Conservation (phyloP, 1,140 invertebrate species). For the Ceratoteleas bidentatus region DNA sequence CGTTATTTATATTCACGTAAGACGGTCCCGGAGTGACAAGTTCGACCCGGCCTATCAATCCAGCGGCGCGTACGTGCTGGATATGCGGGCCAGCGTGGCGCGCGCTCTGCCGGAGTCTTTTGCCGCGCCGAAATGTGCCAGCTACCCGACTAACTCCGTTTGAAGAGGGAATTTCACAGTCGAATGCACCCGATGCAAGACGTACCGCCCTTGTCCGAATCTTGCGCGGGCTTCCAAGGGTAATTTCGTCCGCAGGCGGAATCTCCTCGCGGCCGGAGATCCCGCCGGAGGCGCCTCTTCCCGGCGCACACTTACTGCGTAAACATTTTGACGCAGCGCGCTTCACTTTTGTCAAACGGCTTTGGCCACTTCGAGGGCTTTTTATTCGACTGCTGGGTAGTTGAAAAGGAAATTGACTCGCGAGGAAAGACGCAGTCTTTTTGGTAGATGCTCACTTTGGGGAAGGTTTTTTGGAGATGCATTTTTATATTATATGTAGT, state of each 20-base stretch:
- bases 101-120: constrained; percentile 65
- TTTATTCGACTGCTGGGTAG: too few relatives aligned
- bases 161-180: constrained; percentile 81
- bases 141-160: constrained; percentile 75
- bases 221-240: constrained; percentile 59
- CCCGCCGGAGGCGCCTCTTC: too few relatives aligned
- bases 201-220: constrained; percentile 69
- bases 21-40: constrained; percentile 53
- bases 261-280: constrained; percentile 46
- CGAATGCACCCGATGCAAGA: constrained; percentile 78
- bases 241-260: constrained; percentile 62
- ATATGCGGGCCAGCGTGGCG: constrained; percentile 66
- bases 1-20: constrained; percentile 67
- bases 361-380: constrained; percentile 17
- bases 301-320: constrained; percentile 35
- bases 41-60: constrained; percentile 68
- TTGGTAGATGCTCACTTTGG: too few relatives aligned
- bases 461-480: too few relatives aligned
- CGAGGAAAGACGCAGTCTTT: too few relatives aligned
- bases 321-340: constrained; percentile 54
- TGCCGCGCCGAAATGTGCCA: constrained; percentile 71
- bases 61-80: constrained; percentile 75
- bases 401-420: too few relatives aligned
- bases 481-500: too few relatives aligned
- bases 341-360: constrained; percentile 40